A percentile compares a stretch with the other conserved stretches of the same genome.
Evolutionary conservation across 2,113 vertebrate genomes (phyloP).

Genomic region (Rhynchopsitta pachyrhyncha): DNA sequence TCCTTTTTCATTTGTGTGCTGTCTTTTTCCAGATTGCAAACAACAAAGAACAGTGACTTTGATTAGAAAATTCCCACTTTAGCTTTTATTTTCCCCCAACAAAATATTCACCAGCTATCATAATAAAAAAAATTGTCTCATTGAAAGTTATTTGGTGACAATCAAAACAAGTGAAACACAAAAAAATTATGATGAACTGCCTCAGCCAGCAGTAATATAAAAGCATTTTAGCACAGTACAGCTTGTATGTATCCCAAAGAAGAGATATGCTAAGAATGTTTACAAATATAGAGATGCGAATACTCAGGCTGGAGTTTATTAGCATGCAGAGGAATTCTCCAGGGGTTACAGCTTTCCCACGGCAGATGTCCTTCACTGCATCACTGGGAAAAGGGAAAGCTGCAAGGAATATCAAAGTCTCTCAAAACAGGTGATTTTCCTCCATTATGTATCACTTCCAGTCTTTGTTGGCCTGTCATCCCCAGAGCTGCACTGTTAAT

Average conservation of each 20-base stretch:
- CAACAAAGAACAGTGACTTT: background rate
- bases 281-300: background rate
- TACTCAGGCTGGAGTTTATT: background rate
- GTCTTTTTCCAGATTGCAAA: background rate
- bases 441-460: background rate
- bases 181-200: background rate
- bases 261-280: background rate
- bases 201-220: background rate
- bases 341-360: background rate
- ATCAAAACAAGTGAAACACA: background rate
- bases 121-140: background rate
- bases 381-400: background rate
- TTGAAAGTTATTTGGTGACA: background rate
- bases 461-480: background rate
- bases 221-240: background rate
- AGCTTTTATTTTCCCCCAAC: background rate
- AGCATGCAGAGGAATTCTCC: background rate
- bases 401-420: background rate
- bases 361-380: background rate
- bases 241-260: background rate
- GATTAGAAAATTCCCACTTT: background rate
- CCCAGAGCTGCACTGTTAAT: background rate
- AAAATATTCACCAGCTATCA: background rate
- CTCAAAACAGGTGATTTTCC: background rate
- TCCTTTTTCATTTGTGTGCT: background rate